These are phyloP conservation scores for Hoplias malabaricus DNA, from an alignment of 2,113 vertebrate species.

Conservation along the genomic window DNA sequence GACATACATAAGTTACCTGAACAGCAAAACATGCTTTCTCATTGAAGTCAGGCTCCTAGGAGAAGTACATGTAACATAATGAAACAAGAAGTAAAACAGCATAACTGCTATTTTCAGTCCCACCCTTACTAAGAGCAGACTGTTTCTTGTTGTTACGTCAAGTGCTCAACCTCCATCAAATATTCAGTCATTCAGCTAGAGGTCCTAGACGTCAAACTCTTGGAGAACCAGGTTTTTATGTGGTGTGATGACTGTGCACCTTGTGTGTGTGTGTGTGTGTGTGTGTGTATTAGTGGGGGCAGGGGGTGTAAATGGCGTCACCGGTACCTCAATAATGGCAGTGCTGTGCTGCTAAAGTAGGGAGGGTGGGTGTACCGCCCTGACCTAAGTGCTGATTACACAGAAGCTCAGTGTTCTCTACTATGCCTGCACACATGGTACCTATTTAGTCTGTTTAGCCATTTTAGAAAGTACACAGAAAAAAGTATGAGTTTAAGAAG, in stretches of 20 bases:
- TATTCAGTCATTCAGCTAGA: conserved; percentile 29
- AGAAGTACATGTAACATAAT: neutral
- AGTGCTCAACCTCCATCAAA: conserved; percentile 19
- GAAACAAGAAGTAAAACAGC: neutral
- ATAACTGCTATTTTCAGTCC: neutral
- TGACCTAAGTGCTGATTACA: conserved; percentile 67
- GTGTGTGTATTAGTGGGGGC: conserved; percentile 25
- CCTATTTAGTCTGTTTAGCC: conserved; percentile 63
- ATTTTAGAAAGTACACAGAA: conserved; percentile 9
- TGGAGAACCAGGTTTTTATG: conserved; percentile 24
- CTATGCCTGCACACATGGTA: conserved; percentile 67
- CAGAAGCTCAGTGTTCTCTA: conserved; percentile 72
- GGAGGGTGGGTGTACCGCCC: conserved; percentile 65
- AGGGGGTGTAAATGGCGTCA: conserved; percentile 67
- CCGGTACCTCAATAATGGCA: conserved; percentile 66
- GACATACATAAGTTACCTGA: no score
- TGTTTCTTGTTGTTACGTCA: conserved; percentile 21
- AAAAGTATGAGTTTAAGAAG: neutral
- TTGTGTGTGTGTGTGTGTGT: conserved; percentile 13
- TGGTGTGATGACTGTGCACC: conserved; percentile 28
- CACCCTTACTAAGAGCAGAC: conserved; percentile 5
- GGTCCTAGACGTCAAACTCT: conserved; percentile 5
- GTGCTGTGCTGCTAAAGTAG: conserved; percentile 63
- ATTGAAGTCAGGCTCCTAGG: neutral
- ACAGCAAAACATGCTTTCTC: neutral